These are phyloP conservation scores for Crenichthys baileyi DNA, from an alignment of 2,797 vertebrate species.

Conservation along the genomic window DNA sequence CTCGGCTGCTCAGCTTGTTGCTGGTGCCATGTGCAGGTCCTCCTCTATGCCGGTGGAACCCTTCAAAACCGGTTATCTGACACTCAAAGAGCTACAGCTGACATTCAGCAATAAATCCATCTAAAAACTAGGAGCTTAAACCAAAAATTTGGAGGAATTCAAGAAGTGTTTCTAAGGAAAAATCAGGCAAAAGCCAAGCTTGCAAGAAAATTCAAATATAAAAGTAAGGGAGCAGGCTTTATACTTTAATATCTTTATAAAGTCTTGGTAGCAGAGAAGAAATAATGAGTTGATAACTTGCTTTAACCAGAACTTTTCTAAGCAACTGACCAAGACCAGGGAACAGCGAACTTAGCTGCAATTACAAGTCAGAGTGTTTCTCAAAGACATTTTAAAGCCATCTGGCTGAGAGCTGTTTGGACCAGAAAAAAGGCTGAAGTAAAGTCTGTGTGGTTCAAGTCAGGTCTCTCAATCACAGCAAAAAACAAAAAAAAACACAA, in stretches of 20 bases:
- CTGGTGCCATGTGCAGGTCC: slow-evolving; percentile 57
- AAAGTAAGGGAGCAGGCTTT: not conserved
- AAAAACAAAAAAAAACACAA: not conserved
- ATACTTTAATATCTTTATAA: not conserved
- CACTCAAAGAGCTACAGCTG: slow-evolving; percentile 79
- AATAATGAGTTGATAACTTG: not conserved
- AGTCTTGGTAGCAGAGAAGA: not conserved
- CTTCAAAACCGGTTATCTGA: slow-evolving; percentile 71
- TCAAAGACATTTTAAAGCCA: not conserved
- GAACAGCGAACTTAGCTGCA: not conserved
- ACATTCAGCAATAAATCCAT: slow-evolving; percentile 82
- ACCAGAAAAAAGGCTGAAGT: not conserved
- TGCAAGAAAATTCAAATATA: not conserved
- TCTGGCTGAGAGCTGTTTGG: not conserved
- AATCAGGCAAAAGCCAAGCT: not conserved
- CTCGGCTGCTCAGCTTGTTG: slow-evolving; percentile 44
- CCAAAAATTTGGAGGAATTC: no score
- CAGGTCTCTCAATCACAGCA: not conserved
- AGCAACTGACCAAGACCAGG: not conserved
- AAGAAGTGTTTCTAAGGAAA: not conserved
- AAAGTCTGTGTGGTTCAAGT: not conserved
- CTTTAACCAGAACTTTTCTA: not conserved
- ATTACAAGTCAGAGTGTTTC: not conserved
- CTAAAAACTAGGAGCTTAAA: slow-evolving; percentile 30
- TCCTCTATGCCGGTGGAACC: slow-evolving; percentile 75